A percentile compares a stretch with the other conserved stretches of the same genome.
phyloP scores from a whole-genome alignment of 2,888 invertebrate species.

The Thyatira batis region DNA sequence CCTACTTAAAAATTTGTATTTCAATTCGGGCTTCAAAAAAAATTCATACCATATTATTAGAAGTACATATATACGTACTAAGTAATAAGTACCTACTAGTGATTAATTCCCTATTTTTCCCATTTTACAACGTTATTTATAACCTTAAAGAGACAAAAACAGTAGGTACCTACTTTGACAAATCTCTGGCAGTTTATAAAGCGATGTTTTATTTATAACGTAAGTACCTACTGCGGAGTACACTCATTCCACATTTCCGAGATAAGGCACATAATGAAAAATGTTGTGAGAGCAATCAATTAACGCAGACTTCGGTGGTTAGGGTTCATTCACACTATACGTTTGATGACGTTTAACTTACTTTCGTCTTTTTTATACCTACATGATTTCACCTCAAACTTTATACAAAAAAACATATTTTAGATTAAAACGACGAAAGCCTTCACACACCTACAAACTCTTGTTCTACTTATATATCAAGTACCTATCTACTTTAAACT shows the following conservation, averaged over 20 bases:
- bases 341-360: not conserved
- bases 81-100: no score
- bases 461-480: no score
- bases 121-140: not conserved
- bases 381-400: no score
- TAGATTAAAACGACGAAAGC: no score
- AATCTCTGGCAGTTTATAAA: not conserved
- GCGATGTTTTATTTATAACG: not conserved
- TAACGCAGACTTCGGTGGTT: constrained; percentile 3
- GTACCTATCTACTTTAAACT: no score
- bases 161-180: not conserved
- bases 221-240: not conserved
- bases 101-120: not conserved
- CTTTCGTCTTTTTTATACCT: not conserved
- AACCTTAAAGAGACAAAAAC: not conserved
- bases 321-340: not conserved
- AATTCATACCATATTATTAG: no score
- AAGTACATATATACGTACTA: no score
- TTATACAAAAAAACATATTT: no score
- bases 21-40: no score
- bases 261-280: constrained; percentile 11
- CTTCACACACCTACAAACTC: no score
- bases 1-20: no score
- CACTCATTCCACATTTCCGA: constrained; percentile 3
- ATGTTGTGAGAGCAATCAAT: constrained; percentile 18